Evolutionary conservation across 2,113 vertebrate species (phyloP).

Genomic region (Blennius ocellaris): DNA sequence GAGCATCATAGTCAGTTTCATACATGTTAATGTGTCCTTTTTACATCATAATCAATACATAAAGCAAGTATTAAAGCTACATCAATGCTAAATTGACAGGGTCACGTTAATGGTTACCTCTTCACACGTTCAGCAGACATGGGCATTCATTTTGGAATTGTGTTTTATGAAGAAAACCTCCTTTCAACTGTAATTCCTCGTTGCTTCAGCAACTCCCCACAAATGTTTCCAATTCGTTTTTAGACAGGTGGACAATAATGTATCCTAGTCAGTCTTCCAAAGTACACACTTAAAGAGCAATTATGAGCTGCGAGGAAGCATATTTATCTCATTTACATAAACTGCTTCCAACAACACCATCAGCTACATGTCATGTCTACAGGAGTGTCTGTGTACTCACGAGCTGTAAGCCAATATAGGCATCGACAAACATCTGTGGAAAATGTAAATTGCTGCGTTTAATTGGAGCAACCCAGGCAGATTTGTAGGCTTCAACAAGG

Average conservation of each 20-base stretch:
- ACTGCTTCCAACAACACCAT: neutral
- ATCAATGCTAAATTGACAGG: no score
- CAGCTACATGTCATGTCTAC: slow-evolving; percentile 9
- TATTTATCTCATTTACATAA: slow-evolving; percentile 5
- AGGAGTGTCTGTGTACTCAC: neutral
- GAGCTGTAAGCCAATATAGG: slow-evolving; percentile 9
- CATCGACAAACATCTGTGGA: neutral
- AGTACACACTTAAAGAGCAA: neutral
- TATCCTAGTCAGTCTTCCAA: neutral
- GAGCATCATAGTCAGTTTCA: no score
- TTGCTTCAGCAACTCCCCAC: no score
- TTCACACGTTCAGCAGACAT: no score
- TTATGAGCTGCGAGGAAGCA: neutral
- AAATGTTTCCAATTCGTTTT: neutral
- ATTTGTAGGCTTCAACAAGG: slow-evolving; percentile 21
- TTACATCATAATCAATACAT: no score
- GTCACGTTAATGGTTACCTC: no score
- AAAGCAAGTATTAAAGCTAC: no score
- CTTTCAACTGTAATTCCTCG: no score
- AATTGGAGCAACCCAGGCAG: slow-evolving; percentile 12
- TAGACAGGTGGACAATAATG: neutral
- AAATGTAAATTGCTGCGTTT: slow-evolving; percentile 34
- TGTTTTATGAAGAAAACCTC: no score
- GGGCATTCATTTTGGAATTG: no score
- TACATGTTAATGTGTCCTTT: no score